These are phyloP conservation scores for Periophthalmus magnuspinnatus DNA, from an alignment of 2,797 vertebrate genomes.

Conservation along the genomic window DNA sequence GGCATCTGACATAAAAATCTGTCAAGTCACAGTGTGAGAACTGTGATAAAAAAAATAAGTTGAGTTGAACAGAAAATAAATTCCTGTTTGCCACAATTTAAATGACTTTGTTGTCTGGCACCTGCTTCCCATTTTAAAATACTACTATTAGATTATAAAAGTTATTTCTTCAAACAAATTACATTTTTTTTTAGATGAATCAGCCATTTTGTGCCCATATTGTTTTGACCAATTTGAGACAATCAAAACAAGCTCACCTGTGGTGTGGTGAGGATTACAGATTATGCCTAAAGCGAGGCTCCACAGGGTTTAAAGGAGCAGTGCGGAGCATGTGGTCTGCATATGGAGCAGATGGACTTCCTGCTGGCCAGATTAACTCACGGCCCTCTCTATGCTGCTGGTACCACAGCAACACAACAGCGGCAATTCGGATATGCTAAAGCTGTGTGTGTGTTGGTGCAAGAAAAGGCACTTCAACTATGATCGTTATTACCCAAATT, in stretches of 20 bases:
- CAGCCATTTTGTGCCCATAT: not conserved
- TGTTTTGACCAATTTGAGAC: not conserved
- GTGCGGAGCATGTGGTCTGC: slow-evolving; percentile 53
- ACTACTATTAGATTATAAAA: no score
- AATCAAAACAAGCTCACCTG: slow-evolving; percentile 14
- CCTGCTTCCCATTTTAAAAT: no score
- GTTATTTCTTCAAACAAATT: no score
- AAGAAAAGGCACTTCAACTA: not conserved
- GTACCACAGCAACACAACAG: not conserved
- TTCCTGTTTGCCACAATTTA: not conserved
- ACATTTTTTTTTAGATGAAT: no score
- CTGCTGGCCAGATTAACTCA: slow-evolving; percentile 55
- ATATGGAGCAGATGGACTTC: slow-evolving; percentile 55
- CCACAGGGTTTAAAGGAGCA: slow-evolving; percentile 46
- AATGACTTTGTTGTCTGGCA: not conserved
- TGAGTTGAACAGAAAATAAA: not conserved
- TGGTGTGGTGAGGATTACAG: slow-evolving; percentile 37
- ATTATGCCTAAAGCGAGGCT: slow-evolving; percentile 37
- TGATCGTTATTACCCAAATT: not conserved
- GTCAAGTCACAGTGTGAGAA: not conserved
- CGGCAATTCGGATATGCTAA: not conserved
- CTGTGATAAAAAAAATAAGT: not conserved
- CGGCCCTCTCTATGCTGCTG: not conserved
- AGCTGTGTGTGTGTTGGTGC: not conserved
- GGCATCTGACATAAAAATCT: not conserved